Evolutionary conservation across 2,113 vertebrate species (phyloP).

Genomic region (Megaleporinus macrocephalus): DNA sequence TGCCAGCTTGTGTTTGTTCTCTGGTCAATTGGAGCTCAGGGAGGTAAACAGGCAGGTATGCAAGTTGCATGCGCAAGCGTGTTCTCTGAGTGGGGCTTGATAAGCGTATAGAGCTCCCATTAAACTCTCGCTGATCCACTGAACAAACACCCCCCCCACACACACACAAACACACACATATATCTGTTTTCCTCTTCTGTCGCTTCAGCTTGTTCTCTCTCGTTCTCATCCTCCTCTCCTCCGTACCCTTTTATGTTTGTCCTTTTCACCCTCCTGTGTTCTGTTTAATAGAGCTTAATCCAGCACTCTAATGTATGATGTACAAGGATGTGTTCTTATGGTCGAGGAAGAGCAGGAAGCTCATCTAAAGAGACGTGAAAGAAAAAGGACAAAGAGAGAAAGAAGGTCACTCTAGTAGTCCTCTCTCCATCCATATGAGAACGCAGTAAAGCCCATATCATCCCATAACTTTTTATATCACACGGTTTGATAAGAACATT

Average conservation of each 20-base stretch:
- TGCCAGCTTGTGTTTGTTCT: too few species aligned
- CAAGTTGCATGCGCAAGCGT: not conserved
- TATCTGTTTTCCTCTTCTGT: not conserved
- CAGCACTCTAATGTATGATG: slow-evolving; percentile 33
- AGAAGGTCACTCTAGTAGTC: not conserved
- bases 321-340: not conserved
- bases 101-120: not conserved
- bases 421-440: too few species aligned
- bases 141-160: not conserved
- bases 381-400: not conserved
- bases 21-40: too few species aligned
- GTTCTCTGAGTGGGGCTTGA: not conserved
- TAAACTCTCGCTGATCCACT: slow-evolving; percentile 8
- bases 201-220: not conserved
- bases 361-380: not conserved
- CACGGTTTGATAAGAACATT: too few species aligned
- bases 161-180: not conserved
- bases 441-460: too few species aligned
- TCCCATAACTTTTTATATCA: too few species aligned
- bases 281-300: not conserved
- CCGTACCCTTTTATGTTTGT: not conserved
- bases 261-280: not conserved
- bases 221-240: not conserved
- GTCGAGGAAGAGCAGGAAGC: not conserved
- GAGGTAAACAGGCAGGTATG: too few species aligned